These are phyloP conservation scores for Chymomyza caudatula DNA, from an alignment of 2,888 invertebrate species.

Conservation along the genomic window DNA sequence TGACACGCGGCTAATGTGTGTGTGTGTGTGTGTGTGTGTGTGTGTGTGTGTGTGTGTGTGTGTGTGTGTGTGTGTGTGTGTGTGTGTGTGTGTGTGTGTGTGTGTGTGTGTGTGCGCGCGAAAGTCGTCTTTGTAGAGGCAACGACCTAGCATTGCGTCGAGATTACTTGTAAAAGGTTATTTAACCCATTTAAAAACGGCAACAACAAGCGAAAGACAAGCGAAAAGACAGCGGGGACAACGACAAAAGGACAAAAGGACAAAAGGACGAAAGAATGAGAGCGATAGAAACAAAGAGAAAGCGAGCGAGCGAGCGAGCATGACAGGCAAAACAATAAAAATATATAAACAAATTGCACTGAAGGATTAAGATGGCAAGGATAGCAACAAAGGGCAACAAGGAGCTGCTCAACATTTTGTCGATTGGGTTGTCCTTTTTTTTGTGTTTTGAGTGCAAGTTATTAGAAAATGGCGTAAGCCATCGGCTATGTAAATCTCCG, in stretches of 20 bases:
- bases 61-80: conserved; percentile 19
- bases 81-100: conserved; percentile 13
- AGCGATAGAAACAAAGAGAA: neutral
- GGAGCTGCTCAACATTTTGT: conserved; percentile 32
- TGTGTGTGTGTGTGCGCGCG: conserved; percentile 15
- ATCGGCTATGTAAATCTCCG: neutral
- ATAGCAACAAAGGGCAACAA: conserved; percentile 16
- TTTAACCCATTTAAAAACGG: conserved; percentile 59
- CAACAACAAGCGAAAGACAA: neutral
- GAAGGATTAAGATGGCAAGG: conserved; percentile 43
- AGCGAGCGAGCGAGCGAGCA: neutral
- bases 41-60: conserved; percentile 16
- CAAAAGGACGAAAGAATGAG: neutral
- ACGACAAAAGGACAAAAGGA: neutral
- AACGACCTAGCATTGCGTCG: conserved; percentile 54
- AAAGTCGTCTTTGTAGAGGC: conserved; percentile 31
- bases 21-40: conserved; percentile 18
- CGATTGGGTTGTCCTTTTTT: conserved; percentile 30
- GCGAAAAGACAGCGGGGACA: neutral
- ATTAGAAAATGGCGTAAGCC: conserved; percentile 27
- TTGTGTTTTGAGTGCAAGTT: conserved; percentile 25
- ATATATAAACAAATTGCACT: conserved; percentile 32
- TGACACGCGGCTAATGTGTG: conserved; percentile 42
- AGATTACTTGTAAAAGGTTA: conserved; percentile 62
- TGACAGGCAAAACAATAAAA: conserved; percentile 17